Evolutionary conservation across 2,888 invertebrate genomes (phyloP), one percentile per base, ranked within the genome.

Genomic region (Drosophila pullipes): DNA sequence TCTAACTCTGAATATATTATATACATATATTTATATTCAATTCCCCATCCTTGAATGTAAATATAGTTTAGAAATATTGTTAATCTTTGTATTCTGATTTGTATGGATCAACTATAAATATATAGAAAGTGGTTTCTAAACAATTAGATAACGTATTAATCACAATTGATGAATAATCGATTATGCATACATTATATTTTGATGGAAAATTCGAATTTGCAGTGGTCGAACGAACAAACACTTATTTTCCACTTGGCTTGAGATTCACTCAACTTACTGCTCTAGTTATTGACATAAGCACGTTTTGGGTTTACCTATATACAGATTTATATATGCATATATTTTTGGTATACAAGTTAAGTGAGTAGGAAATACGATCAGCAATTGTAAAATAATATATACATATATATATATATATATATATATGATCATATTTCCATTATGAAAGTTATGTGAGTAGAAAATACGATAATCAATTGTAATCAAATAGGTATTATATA

Each of bases 391-490:
- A 25, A 16, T 33, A 28, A 44, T n/a, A 39, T 3, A 4, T 37
- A 22, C 10, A 16, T n/a, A 2, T 50, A 31, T 6, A 18, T 30
- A 16, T n/a, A 18, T 30, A 16, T n/a, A 2, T 41, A 31, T 6
- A 18, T 30, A 4, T 11, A 25, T 22, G 44, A 44, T 44, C 5
- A 44, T 47, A 44, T 35, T 58, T 52, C 37, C 6, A 22, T 41
- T 66, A 58, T 31, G 9, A 41, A 31, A 30, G 39, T 55, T 37
- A 47, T 35, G 53, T 54, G 37, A 49, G 49, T 50, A 35, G 50
- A 18, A 37, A 50, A 50, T 30, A 22, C 28, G 35, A 22, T 49
- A 28, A 49, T 55, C 13, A 18, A 55, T 50, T 16, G 47, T 16
- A 35, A 39, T 18, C 10, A 37, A 37, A 49, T 6, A 44, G n/a